Conservation (phyloP, 2,888 invertebrate genomes). For the Phytoseiulus persimilis region DNA sequence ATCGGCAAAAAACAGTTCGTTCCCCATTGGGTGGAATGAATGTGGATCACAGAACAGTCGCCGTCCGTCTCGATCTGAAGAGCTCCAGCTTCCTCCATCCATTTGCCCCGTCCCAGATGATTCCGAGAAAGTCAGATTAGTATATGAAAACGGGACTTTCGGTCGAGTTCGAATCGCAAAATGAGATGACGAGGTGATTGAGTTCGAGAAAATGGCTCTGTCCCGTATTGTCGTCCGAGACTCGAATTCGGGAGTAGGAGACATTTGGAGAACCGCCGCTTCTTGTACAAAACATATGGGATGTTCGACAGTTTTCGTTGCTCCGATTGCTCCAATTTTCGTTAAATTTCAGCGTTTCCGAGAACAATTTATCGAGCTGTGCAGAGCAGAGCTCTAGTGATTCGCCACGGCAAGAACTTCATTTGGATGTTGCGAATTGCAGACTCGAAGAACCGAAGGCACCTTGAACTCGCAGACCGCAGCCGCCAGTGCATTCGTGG, state of each 20-base stretch:
- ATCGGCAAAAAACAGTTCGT: too few relatives aligned
- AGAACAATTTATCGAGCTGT: neutral
- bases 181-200: neutral
- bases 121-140: neutral
- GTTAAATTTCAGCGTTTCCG: neutral
- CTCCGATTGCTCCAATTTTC: neutral
- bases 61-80: too few relatives aligned
- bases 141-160: neutral
- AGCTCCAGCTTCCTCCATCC: too few relatives aligned
- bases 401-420: neutral
- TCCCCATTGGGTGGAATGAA: too few relatives aligned
- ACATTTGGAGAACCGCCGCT: neutral
- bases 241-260: neutral
- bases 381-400: neutral
- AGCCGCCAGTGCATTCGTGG: neutral
- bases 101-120: neutral
- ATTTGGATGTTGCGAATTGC: neutral
- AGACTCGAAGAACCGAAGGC: neutral
- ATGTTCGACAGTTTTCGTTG: neutral
- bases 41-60: too few relatives aligned
- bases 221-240: neutral
- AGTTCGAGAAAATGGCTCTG: neutral
- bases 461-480: conserved; percentile 5
- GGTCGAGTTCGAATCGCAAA: neutral
- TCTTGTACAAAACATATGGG: neutral